phyloP scores from a whole-genome alignment of 1,140 invertebrate genomes.

The Drosophila kurseongensis region DNA sequence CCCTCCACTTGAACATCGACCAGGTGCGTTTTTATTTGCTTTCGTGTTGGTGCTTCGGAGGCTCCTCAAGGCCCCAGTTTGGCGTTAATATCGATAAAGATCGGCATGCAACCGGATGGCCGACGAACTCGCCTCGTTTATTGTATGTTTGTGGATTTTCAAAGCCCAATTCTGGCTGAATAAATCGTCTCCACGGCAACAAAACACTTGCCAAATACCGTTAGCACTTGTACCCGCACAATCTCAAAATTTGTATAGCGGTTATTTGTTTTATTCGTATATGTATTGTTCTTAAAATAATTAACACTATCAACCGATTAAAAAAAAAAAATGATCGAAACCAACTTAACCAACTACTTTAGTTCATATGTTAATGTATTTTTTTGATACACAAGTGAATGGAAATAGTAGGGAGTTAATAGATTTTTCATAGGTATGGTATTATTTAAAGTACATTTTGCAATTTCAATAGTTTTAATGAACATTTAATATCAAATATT shows the following conservation, averaged over 20 bases:
- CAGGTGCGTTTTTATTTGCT: slow-evolving; percentile 19
- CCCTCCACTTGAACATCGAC: slow-evolving; percentile 52
- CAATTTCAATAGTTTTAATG: too few relatives aligned
- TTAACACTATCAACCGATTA: slow-evolving; percentile 34
- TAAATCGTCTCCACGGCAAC: slow-evolving; percentile 10
- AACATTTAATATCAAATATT: too few relatives aligned
- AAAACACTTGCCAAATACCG: slow-evolving; percentile 11
- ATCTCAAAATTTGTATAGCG: slow-evolving; percentile 9
- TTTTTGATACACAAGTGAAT: background rate
- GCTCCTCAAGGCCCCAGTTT: slow-evolving; percentile 25
- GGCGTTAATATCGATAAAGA: slow-evolving; percentile 42
- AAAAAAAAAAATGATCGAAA: slow-evolving; percentile 23
- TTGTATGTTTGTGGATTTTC: background rate
- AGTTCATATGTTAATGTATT: slow-evolving; percentile 10
- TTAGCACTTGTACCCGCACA: background rate
- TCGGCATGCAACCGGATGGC: slow-evolving; percentile 46
- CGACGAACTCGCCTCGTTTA: background rate
- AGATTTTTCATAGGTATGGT: too few relatives aligned
- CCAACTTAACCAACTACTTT: slow-evolving; percentile 30
- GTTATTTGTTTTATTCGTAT: slow-evolving; percentile 33
- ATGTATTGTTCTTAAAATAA: slow-evolving; percentile 22
- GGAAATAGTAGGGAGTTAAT: background rate
- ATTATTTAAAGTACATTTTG: too few relatives aligned
- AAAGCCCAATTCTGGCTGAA: background rate
- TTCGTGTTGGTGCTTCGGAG: slow-evolving; percentile 15